Base-by-base conservation (phyloP, 2,797 vertebrate species). In the Danio kyathit region DNA sequence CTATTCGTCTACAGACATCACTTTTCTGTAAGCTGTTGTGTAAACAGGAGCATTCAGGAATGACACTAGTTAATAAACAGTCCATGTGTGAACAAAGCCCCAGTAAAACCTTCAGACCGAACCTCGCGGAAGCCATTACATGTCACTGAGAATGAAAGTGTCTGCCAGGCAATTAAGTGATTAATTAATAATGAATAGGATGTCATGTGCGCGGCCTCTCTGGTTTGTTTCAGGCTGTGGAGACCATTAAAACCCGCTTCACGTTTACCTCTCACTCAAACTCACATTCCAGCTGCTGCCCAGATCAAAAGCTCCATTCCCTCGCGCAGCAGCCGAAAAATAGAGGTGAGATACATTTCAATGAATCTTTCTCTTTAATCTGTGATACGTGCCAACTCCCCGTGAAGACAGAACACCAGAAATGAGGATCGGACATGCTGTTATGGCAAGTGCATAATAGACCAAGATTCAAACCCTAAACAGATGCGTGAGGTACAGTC, bases 341-440 rank as follows among this genome's bases (percentile, higher is more conserved):
- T 65, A 72, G 49, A 84, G 78, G 76, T 74, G 82, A 86, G 61
- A 71, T 67, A 74, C 66, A 84, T 82, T 74, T 64, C 19, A 73
- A 86, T 84, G 80, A 84, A 86, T 86, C 83, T 84, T 86, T 86
- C 74, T 74, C 69, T 86, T 83, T 85, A 85, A 85, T 84, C 65
- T 81, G 69, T 76, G 63, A 17, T 75, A 13, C 17, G 65, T 56
- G 60, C 38, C 64, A 29, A 44, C 60, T 49, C 76, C 67, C 60
- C 0, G 4, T 70, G 17, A 75, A 74, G 71, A 78, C 77, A 78
- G 46, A 74, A 63, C 16, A 46, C 29, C 3, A 67, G 79, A 81
- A 63, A 61, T 54, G 70, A 67, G 61, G 71, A 79, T 56, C 29
- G 60, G 6, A 40, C 67, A 49, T 16, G 40, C 41, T 71, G 14